Percentiles rank a stretch among this genome's conserved stretches.
These are phyloP conservation scores for Apolygus lucorum DNA, from an alignment of 1,140 invertebrate genomes.

Conservation along the genomic window DNA sequence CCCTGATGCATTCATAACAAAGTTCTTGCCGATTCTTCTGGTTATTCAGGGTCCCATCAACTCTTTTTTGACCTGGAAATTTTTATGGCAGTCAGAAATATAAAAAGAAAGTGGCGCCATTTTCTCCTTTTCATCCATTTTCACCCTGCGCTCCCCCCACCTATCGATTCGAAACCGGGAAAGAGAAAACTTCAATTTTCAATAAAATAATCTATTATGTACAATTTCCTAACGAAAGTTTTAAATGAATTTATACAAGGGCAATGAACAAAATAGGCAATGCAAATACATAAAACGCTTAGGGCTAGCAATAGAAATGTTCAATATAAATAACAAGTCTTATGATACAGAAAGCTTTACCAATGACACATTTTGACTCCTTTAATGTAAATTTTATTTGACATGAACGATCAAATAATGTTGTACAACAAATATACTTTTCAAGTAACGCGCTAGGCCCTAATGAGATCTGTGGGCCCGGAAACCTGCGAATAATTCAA, in stretches of 20 bases:
- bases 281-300: conserved; percentile 25
- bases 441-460: not conserved
- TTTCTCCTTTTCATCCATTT: too few relatives aligned
- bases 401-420: not conserved
- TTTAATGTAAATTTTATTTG: not conserved
- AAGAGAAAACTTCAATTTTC: too few relatives aligned
- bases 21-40: too few relatives aligned
- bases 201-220: conserved; percentile 30
- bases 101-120: too few relatives aligned
- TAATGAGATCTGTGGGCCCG: conserved; percentile 22
- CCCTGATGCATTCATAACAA: too few relatives aligned
- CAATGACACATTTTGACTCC: conserved; percentile 22
- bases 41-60: too few relatives aligned
- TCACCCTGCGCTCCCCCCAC: too few relatives aligned
- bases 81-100: too few relatives aligned
- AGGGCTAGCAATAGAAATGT: conserved; percentile 13
- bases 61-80: too few relatives aligned
- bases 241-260: conserved; percentile 19
- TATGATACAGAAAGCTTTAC: conserved; percentile 24
- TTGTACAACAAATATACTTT: not conserved
- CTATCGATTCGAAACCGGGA: too few relatives aligned
- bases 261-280: conserved; percentile 17
- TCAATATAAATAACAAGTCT: conserved; percentile 27
- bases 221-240: conserved; percentile 25
- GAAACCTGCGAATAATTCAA: not conserved